Evolutionary conservation across 2,888 invertebrate species (phyloP).

Genomic region (Sceliomorpha sp.): DNA sequence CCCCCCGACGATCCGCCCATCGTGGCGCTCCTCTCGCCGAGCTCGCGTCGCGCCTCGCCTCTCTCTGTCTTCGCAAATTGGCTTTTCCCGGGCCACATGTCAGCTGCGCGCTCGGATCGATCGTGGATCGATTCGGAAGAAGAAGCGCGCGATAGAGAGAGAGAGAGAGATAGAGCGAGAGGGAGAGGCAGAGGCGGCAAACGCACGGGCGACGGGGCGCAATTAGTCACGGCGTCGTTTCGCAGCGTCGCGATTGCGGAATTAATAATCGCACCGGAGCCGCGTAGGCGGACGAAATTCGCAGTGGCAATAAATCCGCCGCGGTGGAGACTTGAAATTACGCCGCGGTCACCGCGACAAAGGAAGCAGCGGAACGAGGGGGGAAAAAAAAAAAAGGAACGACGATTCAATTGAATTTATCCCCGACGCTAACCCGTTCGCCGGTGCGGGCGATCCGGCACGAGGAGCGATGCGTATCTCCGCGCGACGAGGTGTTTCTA

Average conservation of each 20-base stretch:
- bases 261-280: constrained; percentile 44
- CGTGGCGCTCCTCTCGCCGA: too few relatives aligned
- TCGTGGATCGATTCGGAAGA: too few relatives aligned
- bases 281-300: constrained; percentile 28
- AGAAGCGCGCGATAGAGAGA: constrained; percentile 3
- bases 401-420: constrained; percentile 45
- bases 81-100: constrained; percentile 22
- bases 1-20: too few relatives aligned
- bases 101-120: constrained; percentile 16
- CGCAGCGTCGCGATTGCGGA: constrained; percentile 42
- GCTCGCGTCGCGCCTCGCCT: too few relatives aligned
- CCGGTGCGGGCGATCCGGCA: too few relatives aligned
- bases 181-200: too few relatives aligned
- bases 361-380: constrained; percentile 12
- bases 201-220: constrained; percentile 12
- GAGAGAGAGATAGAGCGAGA: background rate
- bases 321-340: constrained; percentile 33
- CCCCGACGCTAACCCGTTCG: constrained; percentile 37
- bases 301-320: constrained; percentile 34
- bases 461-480: too few relatives aligned
- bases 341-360: constrained; percentile 35
- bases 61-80: constrained; percentile 36
- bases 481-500: too few relatives aligned
- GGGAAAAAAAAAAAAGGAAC: background rate
- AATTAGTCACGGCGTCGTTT: constrained; percentile 40